phyloP scores from a whole-genome alignment of 2,797 vertebrate genomes.

The Smutsia gigantea region DNA sequence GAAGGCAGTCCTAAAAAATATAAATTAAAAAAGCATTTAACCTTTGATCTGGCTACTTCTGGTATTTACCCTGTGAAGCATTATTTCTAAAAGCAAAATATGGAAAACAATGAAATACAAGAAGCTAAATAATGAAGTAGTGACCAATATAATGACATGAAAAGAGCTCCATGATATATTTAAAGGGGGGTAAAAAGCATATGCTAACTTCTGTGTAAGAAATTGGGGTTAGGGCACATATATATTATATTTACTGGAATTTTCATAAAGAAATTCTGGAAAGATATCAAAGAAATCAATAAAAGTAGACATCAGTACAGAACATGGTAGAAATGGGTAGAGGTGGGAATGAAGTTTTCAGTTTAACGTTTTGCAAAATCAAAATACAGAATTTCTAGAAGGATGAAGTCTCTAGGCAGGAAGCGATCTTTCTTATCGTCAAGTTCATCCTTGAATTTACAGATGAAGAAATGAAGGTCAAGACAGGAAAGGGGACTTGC shows the following conservation, averaged over 20 bases:
- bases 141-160: not conserved
- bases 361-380: not conserved
- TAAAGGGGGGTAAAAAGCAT: not conserved
- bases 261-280: not conserved
- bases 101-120: not conserved
- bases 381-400: not conserved
- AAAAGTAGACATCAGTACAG: not conserved
- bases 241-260: not conserved
- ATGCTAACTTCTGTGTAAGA: not conserved
- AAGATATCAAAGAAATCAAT: not conserved
- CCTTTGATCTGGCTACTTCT: not conserved
- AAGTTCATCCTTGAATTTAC: not conserved
- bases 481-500: not conserved
- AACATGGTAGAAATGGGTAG: not conserved
- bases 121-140: not conserved
- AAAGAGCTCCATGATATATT: not conserved
- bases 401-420: not conserved
- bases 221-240: not conserved
- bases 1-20: not conserved
- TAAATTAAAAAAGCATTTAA: constrained; percentile 1
- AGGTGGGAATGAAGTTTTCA: not conserved
- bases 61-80: not conserved
- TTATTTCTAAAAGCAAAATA: constrained; percentile 28
- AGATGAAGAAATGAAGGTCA: constrained; percentile 3
- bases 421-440: not conserved